A percentile compares a stretch with the other conserved stretches of the same genome.
phyloP scores from a whole-genome alignment of 2,797 vertebrate genomes.

The Xiphorhynchus erythropygius region DNA sequence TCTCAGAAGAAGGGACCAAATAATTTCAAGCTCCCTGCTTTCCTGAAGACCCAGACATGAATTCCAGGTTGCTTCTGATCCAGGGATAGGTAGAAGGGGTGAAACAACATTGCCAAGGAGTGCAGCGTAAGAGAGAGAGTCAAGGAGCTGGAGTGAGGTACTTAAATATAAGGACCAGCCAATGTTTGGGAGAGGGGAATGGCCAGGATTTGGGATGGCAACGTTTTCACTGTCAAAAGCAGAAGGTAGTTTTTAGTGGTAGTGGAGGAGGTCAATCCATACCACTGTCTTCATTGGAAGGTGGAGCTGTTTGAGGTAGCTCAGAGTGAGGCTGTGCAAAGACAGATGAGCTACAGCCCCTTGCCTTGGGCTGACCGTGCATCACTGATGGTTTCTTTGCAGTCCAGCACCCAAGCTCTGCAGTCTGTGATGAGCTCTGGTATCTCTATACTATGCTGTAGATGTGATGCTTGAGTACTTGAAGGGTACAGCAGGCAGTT shows the following conservation, averaged over 20 bases:
- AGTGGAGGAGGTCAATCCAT: not conserved
- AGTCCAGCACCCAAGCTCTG: not conserved
- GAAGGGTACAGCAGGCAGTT: not conserved
- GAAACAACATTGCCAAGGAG: not conserved
- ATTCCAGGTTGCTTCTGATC: not conserved
- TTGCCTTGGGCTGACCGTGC: not conserved
- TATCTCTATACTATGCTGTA: not conserved
- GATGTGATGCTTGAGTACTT: not conserved
- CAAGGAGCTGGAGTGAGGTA: not conserved
- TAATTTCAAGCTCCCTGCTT: slow-evolving; percentile 8
- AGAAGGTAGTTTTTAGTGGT: not conserved
- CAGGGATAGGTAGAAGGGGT: not conserved
- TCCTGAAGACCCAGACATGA: not conserved
- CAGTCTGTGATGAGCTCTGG: not conserved
- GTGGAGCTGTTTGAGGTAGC: not conserved
- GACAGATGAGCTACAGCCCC: not conserved
- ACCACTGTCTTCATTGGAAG: not conserved
- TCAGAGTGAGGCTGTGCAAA: not conserved
- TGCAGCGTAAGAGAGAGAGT: not conserved
- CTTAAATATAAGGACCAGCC: not conserved
- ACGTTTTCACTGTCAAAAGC: not conserved
- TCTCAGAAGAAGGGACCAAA: not conserved
- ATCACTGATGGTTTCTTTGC: not conserved
- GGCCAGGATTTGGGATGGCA: not conserved
- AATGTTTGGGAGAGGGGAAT: not conserved